phyloP scores from a whole-genome alignment of 2,888 invertebrate species.

The Eupithecia subfuscata region DNA sequence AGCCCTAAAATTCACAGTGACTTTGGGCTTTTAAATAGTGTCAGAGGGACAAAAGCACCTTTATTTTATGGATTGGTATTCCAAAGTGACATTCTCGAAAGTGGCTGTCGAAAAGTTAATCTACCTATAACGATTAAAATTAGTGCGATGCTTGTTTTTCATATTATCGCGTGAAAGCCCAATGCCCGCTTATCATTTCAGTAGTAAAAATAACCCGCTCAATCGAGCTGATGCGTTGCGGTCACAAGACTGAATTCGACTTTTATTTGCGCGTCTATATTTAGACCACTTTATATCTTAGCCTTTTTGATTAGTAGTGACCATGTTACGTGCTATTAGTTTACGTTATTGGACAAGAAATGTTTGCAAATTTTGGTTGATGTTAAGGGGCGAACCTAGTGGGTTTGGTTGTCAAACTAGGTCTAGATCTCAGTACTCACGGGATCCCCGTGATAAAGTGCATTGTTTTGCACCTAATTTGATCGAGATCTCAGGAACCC shows the following conservation, averaged over 20 bases:
- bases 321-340: constrained; percentile 10
- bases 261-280: constrained; percentile 69
- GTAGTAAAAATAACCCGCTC: constrained; percentile 68
- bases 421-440: no score
- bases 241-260: constrained; percentile 70
- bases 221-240: constrained; percentile 57
- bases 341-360: constrained; percentile 21
- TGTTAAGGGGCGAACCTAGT: no score
- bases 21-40: not conserved
- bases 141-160: not conserved
- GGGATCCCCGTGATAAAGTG: no score
- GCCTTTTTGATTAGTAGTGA: constrained; percentile 70
- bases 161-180: constrained; percentile 10
- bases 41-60: not conserved
- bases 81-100: not conserved
- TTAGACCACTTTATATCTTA: constrained; percentile 72
- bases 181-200: constrained; percentile 46
- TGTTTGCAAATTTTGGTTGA: not conserved
- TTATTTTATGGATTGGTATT: not conserved
- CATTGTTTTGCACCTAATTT: no score
- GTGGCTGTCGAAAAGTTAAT: not conserved
- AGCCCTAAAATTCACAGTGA: not conserved
- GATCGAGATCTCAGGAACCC: no score
- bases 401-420: no score
- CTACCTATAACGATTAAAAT: not conserved